Evolutionary conservation across 2,797 vertebrate species (phyloP).

Genomic region (Glyptemys insculpta): DNA sequence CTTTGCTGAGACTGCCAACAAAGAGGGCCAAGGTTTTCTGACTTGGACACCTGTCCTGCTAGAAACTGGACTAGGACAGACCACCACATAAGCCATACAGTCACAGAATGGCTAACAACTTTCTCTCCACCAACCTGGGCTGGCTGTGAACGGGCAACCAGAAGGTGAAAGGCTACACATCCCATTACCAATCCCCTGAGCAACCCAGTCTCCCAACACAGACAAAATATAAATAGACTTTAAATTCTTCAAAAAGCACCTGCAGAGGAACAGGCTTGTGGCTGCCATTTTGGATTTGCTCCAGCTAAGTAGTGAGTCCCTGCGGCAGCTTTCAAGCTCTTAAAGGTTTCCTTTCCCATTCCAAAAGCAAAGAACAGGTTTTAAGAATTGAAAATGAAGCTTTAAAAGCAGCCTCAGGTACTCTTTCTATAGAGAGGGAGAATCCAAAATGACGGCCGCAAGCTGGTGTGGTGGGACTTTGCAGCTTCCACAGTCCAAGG

Average conservation of each 20-base stretch:
- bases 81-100: background rate
- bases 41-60: background rate
- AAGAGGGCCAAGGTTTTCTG: background rate
- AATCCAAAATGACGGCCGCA: slow-evolving; percentile 33
- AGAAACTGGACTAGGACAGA: background rate
- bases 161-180: slow-evolving; percentile 13
- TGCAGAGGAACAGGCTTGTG: slow-evolving; percentile 55
- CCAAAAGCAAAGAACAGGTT: slow-evolving; percentile 68
- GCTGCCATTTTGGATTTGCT: slow-evolving; percentile 65
- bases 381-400: slow-evolving; percentile 73
- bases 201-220: slow-evolving; percentile 40
- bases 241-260: slow-evolving; percentile 74
- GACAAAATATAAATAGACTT: slow-evolving; percentile 67
- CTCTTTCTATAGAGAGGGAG: background rate
- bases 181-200: slow-evolving; percentile 43
- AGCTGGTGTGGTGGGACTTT: slow-evolving; percentile 23
- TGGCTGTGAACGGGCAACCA: background rate
- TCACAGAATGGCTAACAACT: accelerated
- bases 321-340: slow-evolving; percentile 66
- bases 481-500: background rate
- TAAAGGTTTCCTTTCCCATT: slow-evolving; percentile 64
- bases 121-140: background rate
- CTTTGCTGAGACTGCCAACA: background rate
- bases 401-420: slow-evolving; percentile 75
- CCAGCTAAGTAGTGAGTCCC: slow-evolving; percentile 72